Base-by-base conservation (phyloP, 1,140 invertebrate species). In the Drosophila sturtevanti region DNA sequence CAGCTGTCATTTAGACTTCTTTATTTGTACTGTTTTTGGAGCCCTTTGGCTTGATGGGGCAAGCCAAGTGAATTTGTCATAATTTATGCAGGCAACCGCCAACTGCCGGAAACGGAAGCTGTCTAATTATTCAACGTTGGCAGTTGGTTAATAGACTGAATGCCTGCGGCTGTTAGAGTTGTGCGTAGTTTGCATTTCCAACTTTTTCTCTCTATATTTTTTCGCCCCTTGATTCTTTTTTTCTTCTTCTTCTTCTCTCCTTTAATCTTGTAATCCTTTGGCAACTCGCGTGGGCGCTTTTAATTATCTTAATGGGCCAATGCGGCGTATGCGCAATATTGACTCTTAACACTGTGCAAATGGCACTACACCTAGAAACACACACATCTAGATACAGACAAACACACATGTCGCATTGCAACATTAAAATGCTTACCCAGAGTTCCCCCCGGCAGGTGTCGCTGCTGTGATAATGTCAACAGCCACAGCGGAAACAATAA, bases 381-480 rank as follows among this genome's bases (percentile, higher is more conserved):
- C 35, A 21, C 59, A 16, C 35, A 52, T 44, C 6, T 22, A 52
- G 12, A 38, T 9, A 59, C 16, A 38, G 14, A 58, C n/a, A 16
- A 18, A 63, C 11, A 21, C 1, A n/a, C 44, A 55, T 68, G 82
- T 72, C 70, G 63, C 79, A 79, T 82, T 86, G 81, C 82, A 87
- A 72, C 81, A 86, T 79, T 86, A 82, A 79, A 86, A 82, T 75
- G 82, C 65, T 72, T 67, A 76, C 64, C 82, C n/a, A n/a, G 61
- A 77, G 60, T 66, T 68, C 62, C 38, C 38, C 51, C 62, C 56
- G 82, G 75, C 82, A 86, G 84, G 82, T 86, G 82, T 89, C 79
- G 82, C 68, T 77, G 77, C 63, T 72, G 76, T 82, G 82, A 89
- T 86, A 86, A 82, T 87, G 82, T 86, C 82, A 86, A 86, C 82